Evolutionary conservation across 2,113 vertebrate genomes (phyloP).

Genomic region (Terrapene triunguis): DNA sequence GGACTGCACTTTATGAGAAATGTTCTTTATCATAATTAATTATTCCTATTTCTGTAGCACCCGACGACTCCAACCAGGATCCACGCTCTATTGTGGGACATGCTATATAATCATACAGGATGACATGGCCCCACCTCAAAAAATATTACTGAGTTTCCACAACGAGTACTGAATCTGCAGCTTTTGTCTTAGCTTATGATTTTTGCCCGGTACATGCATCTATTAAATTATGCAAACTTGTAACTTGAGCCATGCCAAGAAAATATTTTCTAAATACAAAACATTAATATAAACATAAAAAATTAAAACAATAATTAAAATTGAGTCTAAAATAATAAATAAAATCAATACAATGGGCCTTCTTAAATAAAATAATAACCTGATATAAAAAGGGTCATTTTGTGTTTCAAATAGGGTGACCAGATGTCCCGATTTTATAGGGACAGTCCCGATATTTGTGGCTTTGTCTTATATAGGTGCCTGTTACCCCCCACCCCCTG

Average conservation of each 20-base stretch:
- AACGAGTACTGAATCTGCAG: background rate
- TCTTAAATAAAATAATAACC: background rate
- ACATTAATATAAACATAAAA: background rate
- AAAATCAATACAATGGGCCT: background rate
- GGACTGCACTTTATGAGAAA: too few species aligned
- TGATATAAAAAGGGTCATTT: background rate
- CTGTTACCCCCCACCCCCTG: too few species aligned
- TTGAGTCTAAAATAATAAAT: background rate
- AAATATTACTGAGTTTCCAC: background rate
- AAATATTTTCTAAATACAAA: background rate
- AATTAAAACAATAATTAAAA: background rate
- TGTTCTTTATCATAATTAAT: too few species aligned
- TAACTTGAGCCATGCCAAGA: background rate
- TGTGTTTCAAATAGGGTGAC: background rate
- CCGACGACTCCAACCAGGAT: too few species aligned
- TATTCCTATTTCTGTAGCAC: too few species aligned
- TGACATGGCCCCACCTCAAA: too few species aligned
- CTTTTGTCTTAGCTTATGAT: background rate
- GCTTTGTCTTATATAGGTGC: too few species aligned
- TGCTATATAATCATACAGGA: too few species aligned
- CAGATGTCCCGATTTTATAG: too few species aligned
- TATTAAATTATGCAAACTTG: background rate
- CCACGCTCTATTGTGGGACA: too few species aligned
- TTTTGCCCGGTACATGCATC: background rate
- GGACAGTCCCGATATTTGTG: too few species aligned